A percentile compares a stretch with the other conserved stretches of the same genome.
Conservation (phyloP, 2,113 vertebrate genomes). For the Cavia porcellus region DNA sequence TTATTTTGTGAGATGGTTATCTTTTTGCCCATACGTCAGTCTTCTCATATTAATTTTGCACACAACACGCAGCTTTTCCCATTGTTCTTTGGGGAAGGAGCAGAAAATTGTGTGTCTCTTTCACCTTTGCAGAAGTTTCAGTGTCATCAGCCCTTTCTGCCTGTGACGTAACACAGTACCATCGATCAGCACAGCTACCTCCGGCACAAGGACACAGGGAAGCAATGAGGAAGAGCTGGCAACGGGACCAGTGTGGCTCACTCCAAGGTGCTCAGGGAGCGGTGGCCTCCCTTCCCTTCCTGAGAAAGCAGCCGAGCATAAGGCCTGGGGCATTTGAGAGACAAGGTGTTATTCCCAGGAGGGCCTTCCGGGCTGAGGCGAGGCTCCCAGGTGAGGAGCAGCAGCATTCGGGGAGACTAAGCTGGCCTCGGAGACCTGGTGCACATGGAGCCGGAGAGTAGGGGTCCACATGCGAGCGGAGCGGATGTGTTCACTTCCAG, state of each 20-base stretch:
- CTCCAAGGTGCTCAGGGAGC: fast-evolving
- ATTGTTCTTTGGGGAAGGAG: background rate
- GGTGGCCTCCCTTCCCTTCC: fast-evolving
- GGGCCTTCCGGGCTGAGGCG: fast-evolving
- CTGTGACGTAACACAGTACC: background rate
- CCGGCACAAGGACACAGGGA: background rate
- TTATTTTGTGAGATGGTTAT: background rate
- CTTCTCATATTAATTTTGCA: background rate
- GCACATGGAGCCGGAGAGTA: fast-evolving
- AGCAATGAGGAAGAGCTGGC: no score
- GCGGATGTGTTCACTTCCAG: no score
- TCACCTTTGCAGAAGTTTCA: background rate
- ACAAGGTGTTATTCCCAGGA: background rate
- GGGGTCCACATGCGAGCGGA: fast-evolving
- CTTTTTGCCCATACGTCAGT: background rate
- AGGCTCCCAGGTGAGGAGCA: fast-evolving
- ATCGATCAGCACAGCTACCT: background rate
- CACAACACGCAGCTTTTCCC: background rate
- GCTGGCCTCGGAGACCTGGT: background rate
- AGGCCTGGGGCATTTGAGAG: no score
- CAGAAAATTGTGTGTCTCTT: background rate
- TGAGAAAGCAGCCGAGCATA: fast-evolving
- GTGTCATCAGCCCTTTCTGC: background rate
- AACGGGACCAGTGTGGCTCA: fast-evolving
- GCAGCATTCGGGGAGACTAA: fast-evolving